Evolutionary conservation across 2,888 invertebrate genomes (phyloP), one percentile per base, ranked within the genome.

Genomic region (Autographa gamma): DNA sequence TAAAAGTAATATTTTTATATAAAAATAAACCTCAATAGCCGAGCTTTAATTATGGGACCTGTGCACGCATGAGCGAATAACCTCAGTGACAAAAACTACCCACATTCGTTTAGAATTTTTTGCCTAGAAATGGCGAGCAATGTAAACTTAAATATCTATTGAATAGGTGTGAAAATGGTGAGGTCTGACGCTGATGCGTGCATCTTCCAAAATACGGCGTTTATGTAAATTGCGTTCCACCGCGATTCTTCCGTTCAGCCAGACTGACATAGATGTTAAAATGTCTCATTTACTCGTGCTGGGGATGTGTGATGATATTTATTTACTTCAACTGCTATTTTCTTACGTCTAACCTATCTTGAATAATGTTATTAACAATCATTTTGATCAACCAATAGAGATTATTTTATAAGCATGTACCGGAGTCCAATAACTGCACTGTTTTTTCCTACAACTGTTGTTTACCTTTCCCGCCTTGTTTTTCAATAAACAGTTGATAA

Each of bases 261-360:
- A 89, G 92, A 92, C 92, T 93, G 92, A 92, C 81, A 85, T 90
- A 90, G 80, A 56, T 76, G 69, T 80, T 80, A 81, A 60, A 74
- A 69, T 71, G 61, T 71, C 69, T 72, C 72, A 67, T 71, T 80
- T 66, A 80, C 62, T 60, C 32, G 65, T 60, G 71, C 76, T 77
- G 74, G 83, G 81, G 85, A 86, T 89, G 86, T 89, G 87, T 89
- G 88, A 86, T 71, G 43, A 58, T 64, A 25, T 25, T 25, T 25
- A 25, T 25, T 25, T 25, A 25, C 25, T 25, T 2, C 25, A 25
- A 25, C 25, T 25, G 25, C 25, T 25, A 25, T 25, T 25, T 3
- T 25, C 2, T 25, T 3, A 25, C 25, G n/a, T 25, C 2, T 25
- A 3, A 25, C 25, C 25, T 25, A 25, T 2, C 25, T 25, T 25